Conservation (phyloP, 2,113 vertebrate genomes). For the Pomatorhinus ruficollis region DNA sequence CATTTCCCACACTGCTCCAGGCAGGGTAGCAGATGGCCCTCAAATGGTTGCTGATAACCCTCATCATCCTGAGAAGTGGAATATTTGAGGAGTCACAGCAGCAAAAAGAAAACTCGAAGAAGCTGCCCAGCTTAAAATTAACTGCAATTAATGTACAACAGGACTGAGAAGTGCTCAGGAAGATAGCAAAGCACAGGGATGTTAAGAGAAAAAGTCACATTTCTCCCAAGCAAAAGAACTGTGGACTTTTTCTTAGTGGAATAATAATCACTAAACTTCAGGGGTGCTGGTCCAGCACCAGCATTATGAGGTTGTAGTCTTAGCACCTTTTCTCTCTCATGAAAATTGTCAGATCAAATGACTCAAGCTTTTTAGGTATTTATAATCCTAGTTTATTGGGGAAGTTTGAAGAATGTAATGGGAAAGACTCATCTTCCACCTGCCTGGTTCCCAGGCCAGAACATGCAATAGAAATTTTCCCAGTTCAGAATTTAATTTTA, state of each 20-base stretch:
- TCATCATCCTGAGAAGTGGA: neutral
- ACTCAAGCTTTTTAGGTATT: neutral
- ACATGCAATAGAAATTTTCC: neutral
- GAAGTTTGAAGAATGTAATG: neutral
- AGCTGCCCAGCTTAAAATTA: neutral
- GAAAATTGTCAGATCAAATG: neutral
- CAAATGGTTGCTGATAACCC: neutral
- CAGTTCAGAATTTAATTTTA: neutral
- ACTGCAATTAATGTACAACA: neutral
- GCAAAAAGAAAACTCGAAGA: neutral
- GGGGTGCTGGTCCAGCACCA: neutral
- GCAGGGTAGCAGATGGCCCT: neutral
- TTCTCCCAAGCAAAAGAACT: neutral
- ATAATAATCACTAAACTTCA: neutral
- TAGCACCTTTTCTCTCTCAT: neutral
- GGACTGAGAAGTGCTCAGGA: neutral
- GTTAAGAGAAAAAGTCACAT: neutral
- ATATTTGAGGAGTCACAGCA: neutral
- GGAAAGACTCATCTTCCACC: neutral
- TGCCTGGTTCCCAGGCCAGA: neutral
- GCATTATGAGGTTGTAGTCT: neutral
- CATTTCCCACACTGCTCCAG: neutral
- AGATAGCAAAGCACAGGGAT: neutral
- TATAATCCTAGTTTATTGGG: neutral
- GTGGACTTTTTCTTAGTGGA: neutral